phyloP scores from a whole-genome alignment of 2,888 invertebrate genomes.

The Pseudococcus jackbeardsleyi region DNA sequence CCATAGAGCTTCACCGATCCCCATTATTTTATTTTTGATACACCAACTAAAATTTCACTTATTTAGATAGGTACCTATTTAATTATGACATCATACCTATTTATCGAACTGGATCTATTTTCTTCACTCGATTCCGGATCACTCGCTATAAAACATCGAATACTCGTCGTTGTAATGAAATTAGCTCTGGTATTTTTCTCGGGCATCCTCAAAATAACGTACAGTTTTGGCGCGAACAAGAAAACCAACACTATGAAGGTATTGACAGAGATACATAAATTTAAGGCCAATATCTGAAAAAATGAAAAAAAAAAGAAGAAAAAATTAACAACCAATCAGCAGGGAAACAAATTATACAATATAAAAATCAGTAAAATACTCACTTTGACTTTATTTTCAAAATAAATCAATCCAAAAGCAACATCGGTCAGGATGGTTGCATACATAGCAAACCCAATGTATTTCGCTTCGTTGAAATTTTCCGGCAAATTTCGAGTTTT shows the following conservation, averaged over 20 bases:
- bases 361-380: neutral
- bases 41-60: no score
- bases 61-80: no score
- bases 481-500: neutral
- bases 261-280: constrained; percentile 78
- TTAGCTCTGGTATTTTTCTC: constrained; percentile 82
- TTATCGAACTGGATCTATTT: no score
- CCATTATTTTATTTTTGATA: no score
- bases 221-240: constrained; percentile 82
- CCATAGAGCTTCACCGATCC: no score
- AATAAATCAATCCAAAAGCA: neutral
- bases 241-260: constrained; percentile 81
- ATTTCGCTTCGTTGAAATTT: neutral
- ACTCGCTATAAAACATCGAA: no score
- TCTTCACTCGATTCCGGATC: no score
- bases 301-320: neutral
- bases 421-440: neutral
- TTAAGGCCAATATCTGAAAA: constrained; percentile 60
- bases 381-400: neutral
- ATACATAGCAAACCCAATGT: neutral
- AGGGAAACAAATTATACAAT: no score
- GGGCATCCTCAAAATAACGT: constrained; percentile 81
- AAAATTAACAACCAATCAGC: neutral
- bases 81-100: no score
- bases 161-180: constrained; percentile 70